Evolutionary conservation across 2,797 vertebrate species (phyloP), one percentile per base, ranked within the genome.

Genomic region (Coregonus ussuriensis): DNA sequence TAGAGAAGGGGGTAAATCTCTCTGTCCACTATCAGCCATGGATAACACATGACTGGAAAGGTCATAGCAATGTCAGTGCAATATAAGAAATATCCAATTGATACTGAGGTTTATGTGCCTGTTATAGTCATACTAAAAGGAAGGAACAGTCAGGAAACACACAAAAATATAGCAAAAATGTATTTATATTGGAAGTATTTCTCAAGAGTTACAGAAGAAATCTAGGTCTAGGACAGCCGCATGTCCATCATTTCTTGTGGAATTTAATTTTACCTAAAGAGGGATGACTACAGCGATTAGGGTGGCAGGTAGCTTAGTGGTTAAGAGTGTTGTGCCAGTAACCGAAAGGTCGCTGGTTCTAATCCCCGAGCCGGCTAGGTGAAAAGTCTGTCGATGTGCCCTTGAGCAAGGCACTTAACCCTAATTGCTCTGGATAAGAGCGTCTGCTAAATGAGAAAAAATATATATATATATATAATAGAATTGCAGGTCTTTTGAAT

Each of bases 401-500:
- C 25, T 25, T 25, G 25, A 25, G 25, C 25, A 25, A 25, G 25
- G 25, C 25, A 25, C 25, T 25, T 25, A 25, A 25, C 25, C 25
- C 25, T 25, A 25, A 25, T 25, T 25, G 25, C 25, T 25, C 25
- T 25, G 25, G 25, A 25, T 25, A 25, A 25, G 25, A 25, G 25
- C 25, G 25, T 25, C 25, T 25, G 25, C 25, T 25, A 25, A 25
- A 25, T 25, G 25, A 25, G 25, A 25, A 25, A 25, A 25, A 25
- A n/a, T n/a, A n/a, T n/a, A n/a, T n/a, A n/a, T n/a, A n/a, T n/a
- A n/a, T n/a, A n/a, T n/a, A 25, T 73, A 77, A 82, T 81, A 69
- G 68, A 75, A 79, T 79, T 68, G 74, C 67, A 15, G 73, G 70
- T 68, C 29, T 65, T 83, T 77, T 78, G 70, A 78, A 83, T 76